These are phyloP conservation scores for Drosophila mojavensis DNA, from an alignment of 1,140 invertebrate genomes.

Conservation along the genomic window DNA sequence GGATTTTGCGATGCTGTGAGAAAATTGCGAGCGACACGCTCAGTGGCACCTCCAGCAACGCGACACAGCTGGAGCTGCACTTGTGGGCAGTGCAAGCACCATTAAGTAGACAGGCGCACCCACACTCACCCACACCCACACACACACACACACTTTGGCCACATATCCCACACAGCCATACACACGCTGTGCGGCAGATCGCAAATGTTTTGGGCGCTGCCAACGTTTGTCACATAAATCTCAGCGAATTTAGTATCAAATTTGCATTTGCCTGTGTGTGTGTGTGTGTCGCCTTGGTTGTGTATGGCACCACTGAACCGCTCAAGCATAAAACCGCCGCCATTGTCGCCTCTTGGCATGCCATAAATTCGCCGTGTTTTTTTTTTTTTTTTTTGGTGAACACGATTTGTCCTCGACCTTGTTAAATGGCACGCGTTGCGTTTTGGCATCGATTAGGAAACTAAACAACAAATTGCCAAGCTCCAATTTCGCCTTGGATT, in stretches of 20 bases:
- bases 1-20: constrained; percentile 18
- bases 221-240: constrained; percentile 60
- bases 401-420: constrained; percentile 65
- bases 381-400: constrained; percentile 33
- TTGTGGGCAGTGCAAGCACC: constrained; percentile 24
- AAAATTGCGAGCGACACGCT: constrained; percentile 16
- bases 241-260: constrained; percentile 67
- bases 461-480: constrained; percentile 49
- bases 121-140: constrained; percentile 9
- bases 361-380: constrained; percentile 56
- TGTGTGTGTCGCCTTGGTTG: constrained; percentile 27
- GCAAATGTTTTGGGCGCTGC: constrained; percentile 35
- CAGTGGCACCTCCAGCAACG: constrained; percentile 29
- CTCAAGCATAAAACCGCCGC: constrained; percentile 19
- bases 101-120: constrained; percentile 1
- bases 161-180: not conserved
- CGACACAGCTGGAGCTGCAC: constrained; percentile 33
- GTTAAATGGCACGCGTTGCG: constrained; percentile 51
- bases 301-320: constrained; percentile 37
- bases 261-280: constrained; percentile 55
- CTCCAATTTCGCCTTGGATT: constrained; percentile 64
- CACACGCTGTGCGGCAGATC: constrained; percentile 3
- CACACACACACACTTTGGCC: constrained; percentile 11
- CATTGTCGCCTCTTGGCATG: constrained; percentile 32
- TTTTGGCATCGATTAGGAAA: constrained; percentile 71